These are phyloP conservation scores for Uloborus plumipes DNA, from an alignment of 2,888 invertebrate species.

Conservation along the genomic window DNA sequence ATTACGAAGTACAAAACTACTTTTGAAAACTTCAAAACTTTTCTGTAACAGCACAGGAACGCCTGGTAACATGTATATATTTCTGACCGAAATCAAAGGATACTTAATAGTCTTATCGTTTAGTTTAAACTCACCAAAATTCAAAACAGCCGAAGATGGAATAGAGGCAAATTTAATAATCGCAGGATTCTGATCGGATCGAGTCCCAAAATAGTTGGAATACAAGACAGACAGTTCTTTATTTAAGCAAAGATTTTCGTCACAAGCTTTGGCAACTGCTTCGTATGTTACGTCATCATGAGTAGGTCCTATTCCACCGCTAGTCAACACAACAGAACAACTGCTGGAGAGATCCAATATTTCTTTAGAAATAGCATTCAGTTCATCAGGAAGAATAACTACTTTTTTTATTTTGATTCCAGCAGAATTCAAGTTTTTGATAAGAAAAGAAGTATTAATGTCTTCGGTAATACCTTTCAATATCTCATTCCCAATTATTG, in stretches of 20 bases:
- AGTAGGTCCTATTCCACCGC: slow-evolving; percentile 85
- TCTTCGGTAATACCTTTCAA: slow-evolving; percentile 80
- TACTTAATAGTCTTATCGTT: slow-evolving; percentile 74
- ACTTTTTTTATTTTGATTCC: slow-evolving; percentile 78
- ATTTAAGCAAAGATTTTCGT: slow-evolving; percentile 70
- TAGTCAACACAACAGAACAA: slow-evolving; percentile 80
- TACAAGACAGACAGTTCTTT: slow-evolving; percentile 71
- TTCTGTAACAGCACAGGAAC: slow-evolving; percentile 76
- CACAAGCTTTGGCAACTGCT: slow-evolving; percentile 75
- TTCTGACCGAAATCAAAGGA: slow-evolving; percentile 74
- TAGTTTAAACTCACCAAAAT: slow-evolving; percentile 73
- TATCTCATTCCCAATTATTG: slow-evolving; percentile 83
- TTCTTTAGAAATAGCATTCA: slow-evolving; percentile 78
- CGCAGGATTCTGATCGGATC: slow-evolving; percentile 68
- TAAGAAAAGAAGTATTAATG: slow-evolving; percentile 79
- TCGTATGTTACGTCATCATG: slow-evolving; percentile 84
- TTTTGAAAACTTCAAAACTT: slow-evolving; percentile 69
- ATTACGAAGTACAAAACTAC: slow-evolving; percentile 65
- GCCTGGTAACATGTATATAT: slow-evolving; percentile 81
- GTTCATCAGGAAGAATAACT: slow-evolving; percentile 78
- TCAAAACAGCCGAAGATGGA: slow-evolving; percentile 72
- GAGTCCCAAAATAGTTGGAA: slow-evolving; percentile 68
- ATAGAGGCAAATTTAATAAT: slow-evolving; percentile 69
- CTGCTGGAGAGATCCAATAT: slow-evolving; percentile 76
- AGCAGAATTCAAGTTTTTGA: slow-evolving; percentile 76